Conservation (phyloP, 1,140 invertebrate genomes). For the Ips typographus region DNA sequence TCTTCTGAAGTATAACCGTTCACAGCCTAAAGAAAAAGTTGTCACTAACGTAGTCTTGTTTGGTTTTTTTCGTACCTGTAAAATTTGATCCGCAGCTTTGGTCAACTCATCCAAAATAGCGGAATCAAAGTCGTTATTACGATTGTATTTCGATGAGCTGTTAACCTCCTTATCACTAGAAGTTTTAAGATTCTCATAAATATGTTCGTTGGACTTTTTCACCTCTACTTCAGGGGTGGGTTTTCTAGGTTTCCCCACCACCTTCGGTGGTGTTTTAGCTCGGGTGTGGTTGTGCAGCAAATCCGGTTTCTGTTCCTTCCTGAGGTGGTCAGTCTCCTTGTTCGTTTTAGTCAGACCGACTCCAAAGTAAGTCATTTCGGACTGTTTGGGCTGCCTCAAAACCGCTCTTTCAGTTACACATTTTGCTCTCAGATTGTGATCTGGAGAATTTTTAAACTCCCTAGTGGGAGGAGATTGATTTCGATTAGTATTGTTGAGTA, state of each 20-base stretch:
- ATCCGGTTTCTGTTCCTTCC: conserved; percentile 47
- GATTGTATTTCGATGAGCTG: conserved; percentile 11
- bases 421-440: conserved; percentile 35
- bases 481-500: conserved; percentile 36
- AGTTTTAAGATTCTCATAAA: conserved; percentile 48
- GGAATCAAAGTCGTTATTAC: conserved; percentile 45
- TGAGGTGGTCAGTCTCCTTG: conserved; percentile 19
- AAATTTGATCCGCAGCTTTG: conserved; percentile 57
- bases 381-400: conserved; percentile 49
- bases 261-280: conserved; percentile 22
- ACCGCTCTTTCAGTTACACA: conserved; percentile 39
- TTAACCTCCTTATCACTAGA: background rate
- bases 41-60: background rate
- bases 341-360: conserved; percentile 39
- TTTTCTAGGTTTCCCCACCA: conserved; percentile 27
- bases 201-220: conserved; percentile 25
- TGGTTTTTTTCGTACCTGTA: conserved; percentile 40
- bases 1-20: conserved; percentile 58
- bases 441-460: conserved; percentile 34
- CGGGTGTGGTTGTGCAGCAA: conserved; percentile 42
- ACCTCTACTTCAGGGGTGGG: conserved; percentile 19
- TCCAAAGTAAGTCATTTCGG: conserved; percentile 51
- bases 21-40: conserved; percentile 3
- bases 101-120: conserved; percentile 57
- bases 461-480: conserved; percentile 16